A percentile compares a stretch with the other conserved stretches of the same genome.
Evolutionary conservation across 2,888 invertebrate genomes (phyloP).

Genomic region (Drosophila quasianomalipes): DNA sequence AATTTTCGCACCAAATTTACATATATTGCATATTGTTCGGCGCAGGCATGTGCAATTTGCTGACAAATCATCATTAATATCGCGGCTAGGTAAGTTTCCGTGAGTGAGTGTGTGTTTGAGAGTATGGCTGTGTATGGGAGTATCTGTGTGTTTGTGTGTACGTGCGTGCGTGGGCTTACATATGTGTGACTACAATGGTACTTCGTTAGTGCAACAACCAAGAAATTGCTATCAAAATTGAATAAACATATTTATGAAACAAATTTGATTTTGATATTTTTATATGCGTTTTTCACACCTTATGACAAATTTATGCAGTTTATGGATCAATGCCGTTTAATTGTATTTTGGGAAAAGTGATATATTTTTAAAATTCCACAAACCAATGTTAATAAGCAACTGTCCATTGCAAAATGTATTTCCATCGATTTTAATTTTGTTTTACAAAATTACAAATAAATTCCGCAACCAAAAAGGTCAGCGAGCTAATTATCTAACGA

Average conservation of each 20-base stretch:
- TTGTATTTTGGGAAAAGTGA: conserved; percentile 31
- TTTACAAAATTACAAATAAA: conserved; percentile 31
- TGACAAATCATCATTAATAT: conserved; percentile 72
- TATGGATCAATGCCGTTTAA: conserved; percentile 46
- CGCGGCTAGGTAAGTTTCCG: conserved; percentile 39
- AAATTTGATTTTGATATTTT: conserved; percentile 61
- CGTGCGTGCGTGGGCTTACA: conserved; percentile 9
- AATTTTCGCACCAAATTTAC: conserved; percentile 56
- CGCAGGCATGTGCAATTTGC: conserved; percentile 46
- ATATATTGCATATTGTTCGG: conserved; percentile 62
- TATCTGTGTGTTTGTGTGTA: conserved; percentile 11
- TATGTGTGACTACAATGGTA: conserved; percentile 65
- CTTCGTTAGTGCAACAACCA: conserved; percentile 72
- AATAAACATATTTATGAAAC: conserved; percentile 62
- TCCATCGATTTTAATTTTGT: conserved; percentile 39
- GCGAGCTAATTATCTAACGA: conserved; percentile 51
- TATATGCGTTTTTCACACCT: conserved; percentile 18
- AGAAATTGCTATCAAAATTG: conserved; percentile 65
- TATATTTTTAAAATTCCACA: background rate
- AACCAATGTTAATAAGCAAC: background rate
- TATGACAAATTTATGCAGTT: conserved; percentile 14
- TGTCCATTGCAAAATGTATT: conserved; percentile 24
- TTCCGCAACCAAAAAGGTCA: conserved; percentile 32
- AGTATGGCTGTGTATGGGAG: conserved; percentile 14
- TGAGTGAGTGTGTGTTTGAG: conserved; percentile 18